Evolutionary conservation across 92 coral and sea anemone genomes (phyloP), one percentile per base, ranked within the genome.

Genomic region (Pocillopora grandis): DNA sequence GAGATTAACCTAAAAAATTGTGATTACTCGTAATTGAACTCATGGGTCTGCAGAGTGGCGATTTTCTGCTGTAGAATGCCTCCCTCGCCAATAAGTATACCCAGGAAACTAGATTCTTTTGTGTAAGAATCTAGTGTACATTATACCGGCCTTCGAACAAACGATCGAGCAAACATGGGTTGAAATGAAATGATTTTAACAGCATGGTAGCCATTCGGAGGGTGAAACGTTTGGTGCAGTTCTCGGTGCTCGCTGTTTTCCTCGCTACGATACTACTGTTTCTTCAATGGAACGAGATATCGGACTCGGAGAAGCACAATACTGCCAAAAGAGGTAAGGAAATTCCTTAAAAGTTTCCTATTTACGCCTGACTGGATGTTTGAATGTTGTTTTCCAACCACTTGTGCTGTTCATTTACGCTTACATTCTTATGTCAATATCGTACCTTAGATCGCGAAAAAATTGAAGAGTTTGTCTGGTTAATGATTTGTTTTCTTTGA

Each of bases 181-280:
- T 74, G 75, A 83, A 83, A 83, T 83, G 86, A 83, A 42, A 59
- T 37, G 59, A 67, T 4, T 17, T 49, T 18, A 71, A 73, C 79
- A 83, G 72, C 56, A 94, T 94, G 98, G 95, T 94, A 17, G 92
- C 91, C 23, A 73, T 79, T 9, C 91, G 90, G 49, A 78, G 90
- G 69, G 88, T 90, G 79, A 94, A 92, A 49, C 93, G 86, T 58
- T 69, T 89, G 17, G 61, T 87, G 20, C 92, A 92, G 73, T 83
- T 90, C 59, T 80, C 94, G 36, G 76, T 90, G 21, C 80, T 89
- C 31, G 91, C 81, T 52, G 80, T 91, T 60, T 18, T 91, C 12
- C 65, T 85, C 65, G 79, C 86, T 31, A 80, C 93, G 20, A 48
- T 82, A 19, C 76, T 91, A 2, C 77, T 87, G 63, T 70, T 94